Evolutionary conservation across 1,140 invertebrate genomes (phyloP).

Genomic region (Thaumatotibia leucotreta): DNA sequence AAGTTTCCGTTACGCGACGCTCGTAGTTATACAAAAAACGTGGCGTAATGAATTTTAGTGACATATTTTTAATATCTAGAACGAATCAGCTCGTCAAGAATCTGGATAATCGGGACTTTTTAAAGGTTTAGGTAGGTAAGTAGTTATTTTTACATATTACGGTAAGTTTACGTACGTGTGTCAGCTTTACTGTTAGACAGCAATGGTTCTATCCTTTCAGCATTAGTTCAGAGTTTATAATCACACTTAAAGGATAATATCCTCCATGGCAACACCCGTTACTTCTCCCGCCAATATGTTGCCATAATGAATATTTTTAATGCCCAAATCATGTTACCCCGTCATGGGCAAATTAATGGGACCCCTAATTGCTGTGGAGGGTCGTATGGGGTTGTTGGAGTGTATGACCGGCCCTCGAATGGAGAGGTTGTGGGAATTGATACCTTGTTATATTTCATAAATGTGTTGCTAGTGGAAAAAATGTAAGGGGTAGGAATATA

Average conservation of each 20-base stretch:
- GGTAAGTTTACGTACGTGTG: no score
- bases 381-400: not conserved
- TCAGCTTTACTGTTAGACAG: no score
- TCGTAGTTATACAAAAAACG: no score
- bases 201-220: no score
- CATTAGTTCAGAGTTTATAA: not conserved
- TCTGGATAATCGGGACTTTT: no score
- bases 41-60: no score
- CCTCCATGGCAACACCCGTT: not conserved
- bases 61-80: no score
- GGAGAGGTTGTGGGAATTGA: not conserved
- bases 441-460: not conserved
- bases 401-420: not conserved
- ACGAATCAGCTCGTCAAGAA: no score
- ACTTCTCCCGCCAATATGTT: not conserved
- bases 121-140: no score
- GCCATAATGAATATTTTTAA: not conserved
- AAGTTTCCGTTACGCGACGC: no score
- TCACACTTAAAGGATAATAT: not conserved
- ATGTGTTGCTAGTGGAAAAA: not conserved
- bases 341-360: not conserved
- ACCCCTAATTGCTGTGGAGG: not conserved
- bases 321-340: not conserved
- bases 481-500: not conserved
- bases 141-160: no score